Evolutionary conservation across 2,113 vertebrate genomes (phyloP), one percentile per base, ranked within the genome.

Genomic region (Hipposideros armiger): DNA sequence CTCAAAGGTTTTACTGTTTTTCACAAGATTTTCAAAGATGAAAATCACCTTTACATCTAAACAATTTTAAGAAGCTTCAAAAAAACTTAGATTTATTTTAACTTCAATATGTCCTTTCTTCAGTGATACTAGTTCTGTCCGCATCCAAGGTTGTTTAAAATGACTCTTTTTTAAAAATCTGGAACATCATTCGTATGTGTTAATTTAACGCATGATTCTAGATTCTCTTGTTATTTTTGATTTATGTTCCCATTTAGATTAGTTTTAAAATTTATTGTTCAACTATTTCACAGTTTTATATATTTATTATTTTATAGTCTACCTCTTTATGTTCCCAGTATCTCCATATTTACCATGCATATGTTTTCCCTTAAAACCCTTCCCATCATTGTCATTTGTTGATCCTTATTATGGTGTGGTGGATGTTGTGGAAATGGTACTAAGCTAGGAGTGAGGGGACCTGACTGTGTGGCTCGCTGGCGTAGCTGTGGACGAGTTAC

Each of bases 61-160:
- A 52, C 5, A 64, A 80, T 76, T 73, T 64, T 66, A 40, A n/a
- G 20, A 56, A 64, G 36, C 32, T 74, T 52, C 17, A 28, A 32
- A 74, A 52, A 52, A 36, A n/a, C 5, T 45, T 91, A 19, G 10
- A 50, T 72, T 81, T 90, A 64, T 89, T 90, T 94, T 54, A 72
- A 47, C 24, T 17, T 69, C 50, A 32, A 26, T n/a, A 66, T 77
- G 6, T 28, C 4, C 1, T 56, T 36, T 90, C 52, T 13, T 24
- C 7, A 28, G 2, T 50, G 42, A 70, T 42, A 32, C 15, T n/a
- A 67, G 32, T 42, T 87, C 5, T 11, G 11, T 42, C 17, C 30
- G 62, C 45, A 50, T 28, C 11, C 15, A 62, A 64, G 17, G 10
- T 7, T 74, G n/a, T 60, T 76, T 54, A 45, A 81, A 60, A 81